A percentile compares a stretch with the other conserved stretches of the same genome.
These are phyloP conservation scores for Pycnonotus jocosus DNA, from an alignment of 2,113 vertebrate genomes.

Conservation along the genomic window DNA sequence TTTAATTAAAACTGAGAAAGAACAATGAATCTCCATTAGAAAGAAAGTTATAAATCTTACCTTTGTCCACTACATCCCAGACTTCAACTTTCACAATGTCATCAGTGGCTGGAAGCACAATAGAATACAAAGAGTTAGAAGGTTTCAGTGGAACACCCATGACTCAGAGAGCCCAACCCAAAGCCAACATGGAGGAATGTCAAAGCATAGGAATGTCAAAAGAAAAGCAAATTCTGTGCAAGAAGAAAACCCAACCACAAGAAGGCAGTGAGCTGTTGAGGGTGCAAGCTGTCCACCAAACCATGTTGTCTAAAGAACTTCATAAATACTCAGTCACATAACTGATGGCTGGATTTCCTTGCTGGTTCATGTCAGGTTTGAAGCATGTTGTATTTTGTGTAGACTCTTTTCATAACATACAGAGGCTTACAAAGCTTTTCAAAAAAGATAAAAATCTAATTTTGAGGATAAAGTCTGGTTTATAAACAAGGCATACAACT, in stretches of 20 bases:
- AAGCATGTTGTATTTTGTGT: not conserved
- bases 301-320: not conserved
- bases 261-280: not conserved
- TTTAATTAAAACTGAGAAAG: not conserved
- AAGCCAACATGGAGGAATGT: not conserved
- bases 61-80: conserved; percentile 99
- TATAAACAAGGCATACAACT: not conserved
- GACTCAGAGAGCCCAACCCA: not conserved
- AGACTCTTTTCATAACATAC: not conserved
- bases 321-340: not conserved
- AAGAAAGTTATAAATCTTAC: conserved; percentile 64
- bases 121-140: not conserved
- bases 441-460: not conserved
- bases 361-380: not conserved
- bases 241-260: not conserved
- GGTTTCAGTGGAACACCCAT: not conserved
- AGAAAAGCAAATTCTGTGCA: not conserved
- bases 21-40: not conserved
- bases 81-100: conserved; percentile 98
- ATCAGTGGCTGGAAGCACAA: conserved; percentile 84
- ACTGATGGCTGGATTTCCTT: not conserved
- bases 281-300: not conserved
- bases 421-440: not conserved
- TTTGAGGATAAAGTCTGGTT: not conserved
- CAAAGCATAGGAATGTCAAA: not conserved